These are phyloP conservation scores for Arenaria interpres DNA, from an alignment of 2,113 vertebrate species.

Conservation along the genomic window DNA sequence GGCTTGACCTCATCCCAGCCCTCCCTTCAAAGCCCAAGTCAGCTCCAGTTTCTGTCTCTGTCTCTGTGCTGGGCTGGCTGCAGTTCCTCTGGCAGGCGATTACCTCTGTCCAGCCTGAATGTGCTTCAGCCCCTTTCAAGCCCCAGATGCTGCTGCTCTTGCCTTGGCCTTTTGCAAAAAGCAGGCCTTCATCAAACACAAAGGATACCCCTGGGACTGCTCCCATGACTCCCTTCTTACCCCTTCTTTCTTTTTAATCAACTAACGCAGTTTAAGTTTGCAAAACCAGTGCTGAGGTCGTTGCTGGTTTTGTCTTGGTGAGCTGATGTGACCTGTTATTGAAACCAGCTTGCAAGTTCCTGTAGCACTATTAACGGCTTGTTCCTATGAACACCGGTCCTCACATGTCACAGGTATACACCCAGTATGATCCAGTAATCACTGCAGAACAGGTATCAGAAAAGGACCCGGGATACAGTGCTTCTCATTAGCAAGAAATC, in stretches of 20 bases:
- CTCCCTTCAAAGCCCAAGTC: background rate
- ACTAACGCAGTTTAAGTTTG: background rate
- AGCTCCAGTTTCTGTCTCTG: background rate
- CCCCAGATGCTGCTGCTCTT: background rate
- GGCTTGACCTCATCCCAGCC: background rate
- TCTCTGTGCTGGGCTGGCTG: background rate
- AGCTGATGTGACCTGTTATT: background rate
- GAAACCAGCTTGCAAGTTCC: background rate
- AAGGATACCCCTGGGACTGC: background rate
- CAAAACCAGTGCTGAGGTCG: background rate
- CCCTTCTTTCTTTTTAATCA: background rate
- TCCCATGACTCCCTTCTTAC: background rate
- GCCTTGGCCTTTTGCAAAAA: background rate
- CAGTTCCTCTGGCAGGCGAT: rapidly evolving
- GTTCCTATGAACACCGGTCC: background rate
- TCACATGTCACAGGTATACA: background rate
- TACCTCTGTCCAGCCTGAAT: background rate
- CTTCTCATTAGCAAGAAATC: background rate
- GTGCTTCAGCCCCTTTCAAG: background rate
- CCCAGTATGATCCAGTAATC: background rate
- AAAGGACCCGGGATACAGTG: background rate
- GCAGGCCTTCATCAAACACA: background rate
- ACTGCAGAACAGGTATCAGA: background rate
- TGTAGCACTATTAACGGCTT: background rate
- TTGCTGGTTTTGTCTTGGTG: background rate